These are phyloP conservation scores for Pollenia griseotomentosa DNA, from an alignment of 2,888 invertebrate species.

Conservation along the genomic window DNA sequence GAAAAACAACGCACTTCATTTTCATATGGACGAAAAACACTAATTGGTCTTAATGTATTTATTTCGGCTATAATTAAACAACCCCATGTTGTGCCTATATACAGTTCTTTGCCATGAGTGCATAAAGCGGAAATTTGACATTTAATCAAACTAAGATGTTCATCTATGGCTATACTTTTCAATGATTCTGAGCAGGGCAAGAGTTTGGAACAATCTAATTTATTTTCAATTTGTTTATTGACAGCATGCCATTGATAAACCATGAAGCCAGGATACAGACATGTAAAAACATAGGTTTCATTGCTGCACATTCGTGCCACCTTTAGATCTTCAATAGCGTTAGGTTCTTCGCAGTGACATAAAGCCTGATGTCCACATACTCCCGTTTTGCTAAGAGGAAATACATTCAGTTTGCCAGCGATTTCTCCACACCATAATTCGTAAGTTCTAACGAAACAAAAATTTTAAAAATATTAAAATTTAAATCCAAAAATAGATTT, in stretches of 20 bases:
- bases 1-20: conserved; percentile 87
- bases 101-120: conserved; percentile 89
- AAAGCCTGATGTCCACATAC: conserved; percentile 90
- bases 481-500: not conserved
- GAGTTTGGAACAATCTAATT: conserved; percentile 95
- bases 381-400: conserved; percentile 88
- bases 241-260: conserved; percentile 94
- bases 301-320: conserved; percentile 89
- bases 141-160: conserved; percentile 91
- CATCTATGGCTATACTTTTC: conserved; percentile 95
- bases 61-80: conserved; percentile 96
- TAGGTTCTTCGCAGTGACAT: conserved; percentile 86
- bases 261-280: conserved; percentile 93
- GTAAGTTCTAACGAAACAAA: conserved; percentile 84
- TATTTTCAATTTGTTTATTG: conserved; percentile 88
- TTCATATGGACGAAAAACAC: conserved; percentile 96
- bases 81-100: conserved; percentile 97
- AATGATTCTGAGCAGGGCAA: conserved; percentile 96
- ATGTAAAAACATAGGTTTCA: conserved; percentile 89
- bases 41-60: conserved; percentile 91
- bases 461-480: not conserved
- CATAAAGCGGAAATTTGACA: conserved; percentile 88
- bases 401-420: conserved; percentile 91
- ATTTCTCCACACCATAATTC: conserved; percentile 96
- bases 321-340: conserved; percentile 84